Base-by-base conservation (phyloP, 1,140 invertebrate genomes). In the Acyrthosiphon pisum region DNA sequence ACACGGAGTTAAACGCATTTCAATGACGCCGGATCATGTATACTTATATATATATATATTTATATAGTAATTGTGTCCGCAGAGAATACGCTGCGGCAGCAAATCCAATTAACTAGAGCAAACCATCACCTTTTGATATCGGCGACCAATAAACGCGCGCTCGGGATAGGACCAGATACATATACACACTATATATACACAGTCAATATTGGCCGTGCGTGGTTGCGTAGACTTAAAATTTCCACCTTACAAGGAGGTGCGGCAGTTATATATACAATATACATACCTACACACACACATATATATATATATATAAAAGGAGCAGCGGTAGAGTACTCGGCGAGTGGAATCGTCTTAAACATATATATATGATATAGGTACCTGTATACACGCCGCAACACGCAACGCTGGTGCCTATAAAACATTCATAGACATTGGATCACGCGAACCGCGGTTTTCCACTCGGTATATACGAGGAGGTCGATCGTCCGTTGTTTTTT, bases 371-470 rank as follows among this genome's bases (percentile, higher is more conserved):
- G 41, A 23, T 41, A 41, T 23, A 37, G 41, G 22, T 83, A 37
- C 7, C 11, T 30, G n/a, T 84, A 46, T 46, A 86, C 41, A 41
- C 37, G 84, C 41, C n/a, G 48, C 50, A 35, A 23, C 88, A 89
- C 88, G 88, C 88, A 30, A 89, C 50, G 22, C 22, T 20, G 87
- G 48, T 9, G 3, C 22, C 87, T 56, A 89, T 89, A 89, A 89
- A 89, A 89, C 50, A 89, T 89, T 89, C 88, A 89, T 89, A 89
- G 22, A 37, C 88, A 56, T 89, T 48, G 88, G 53, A 89, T 89
- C 88, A 89, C 88, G 88, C 88, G 88, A 89, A 89, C 48, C 35
- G 20, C 50, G 23, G 50, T 56, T 53, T 41, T 26, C 88, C 3
- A 35, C 83, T n/a, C 11, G 44, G 84, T 86, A 18, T 37, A 26